A percentile compares a stretch with the other conserved stretches of the same genome.
Conservation (phyloP, 37 sponge, comb jelly and placozoan genomes). For the Sycon ciliatum region DNA sequence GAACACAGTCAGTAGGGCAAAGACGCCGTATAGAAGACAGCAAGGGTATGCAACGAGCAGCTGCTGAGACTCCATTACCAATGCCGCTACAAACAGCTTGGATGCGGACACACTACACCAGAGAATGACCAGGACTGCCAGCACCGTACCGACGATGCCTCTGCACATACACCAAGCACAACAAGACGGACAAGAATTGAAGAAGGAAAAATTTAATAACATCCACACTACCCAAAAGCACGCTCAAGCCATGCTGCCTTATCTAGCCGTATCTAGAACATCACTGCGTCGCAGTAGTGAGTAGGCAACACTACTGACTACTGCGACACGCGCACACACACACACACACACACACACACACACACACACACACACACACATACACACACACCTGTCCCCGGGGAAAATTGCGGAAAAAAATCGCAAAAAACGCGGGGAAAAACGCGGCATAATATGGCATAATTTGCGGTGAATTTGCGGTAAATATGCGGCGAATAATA, state of each 20-base stretch:
- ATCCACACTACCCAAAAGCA: no score
- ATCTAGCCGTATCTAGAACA: no score
- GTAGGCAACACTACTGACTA: no score
- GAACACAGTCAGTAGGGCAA: constrained; percentile 91
- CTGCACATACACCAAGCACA: constrained; percentile 30
- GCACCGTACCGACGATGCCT: constrained; percentile 64
- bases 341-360: constrained; percentile 11
- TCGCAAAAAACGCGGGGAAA: no score
- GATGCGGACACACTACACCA: constrained; percentile 94
- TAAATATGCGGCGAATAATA: no score
- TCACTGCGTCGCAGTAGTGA: no score
- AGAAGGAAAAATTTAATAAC: no score
- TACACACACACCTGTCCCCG: no score
- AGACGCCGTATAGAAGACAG: constrained; percentile 87
- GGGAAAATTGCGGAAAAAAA: no score
- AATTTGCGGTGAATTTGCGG: no score
- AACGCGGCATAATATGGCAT: no score
- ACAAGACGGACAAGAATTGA: constrained; percentile 1
- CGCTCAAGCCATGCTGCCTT: no score
- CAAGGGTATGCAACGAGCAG: constrained; percentile 93
- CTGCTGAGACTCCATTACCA: constrained; percentile 88
- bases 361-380: neutral
- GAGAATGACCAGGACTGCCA: constrained; percentile 53
- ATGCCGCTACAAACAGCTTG: constrained; percentile 81
- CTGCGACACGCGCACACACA: neutral